Base-by-base conservation (phyloP, 1,140 invertebrate species). In the Brachionus rubens region DNA sequence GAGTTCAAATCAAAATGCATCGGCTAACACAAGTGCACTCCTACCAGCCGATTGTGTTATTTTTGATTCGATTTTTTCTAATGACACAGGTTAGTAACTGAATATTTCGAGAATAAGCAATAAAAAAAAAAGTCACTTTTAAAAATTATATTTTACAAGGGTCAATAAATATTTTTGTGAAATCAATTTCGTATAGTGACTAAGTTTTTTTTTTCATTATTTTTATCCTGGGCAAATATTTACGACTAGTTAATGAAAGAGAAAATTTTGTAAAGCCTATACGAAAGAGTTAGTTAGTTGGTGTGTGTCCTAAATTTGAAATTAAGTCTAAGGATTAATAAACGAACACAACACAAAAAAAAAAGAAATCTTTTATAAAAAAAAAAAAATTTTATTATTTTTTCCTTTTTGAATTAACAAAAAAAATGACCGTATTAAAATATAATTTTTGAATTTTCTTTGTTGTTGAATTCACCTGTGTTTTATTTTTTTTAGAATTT, bases 11-110 rank as follows among this genome's bases (percentile, higher is more conserved):
- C 59, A 65, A 21, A 65, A 65, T 43, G 2, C 16, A n/a, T 65
- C 59, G 24, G n/a, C n/a, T 4, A 65, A 43, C 21, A 65, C 0
- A 6, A 65, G 40, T 28, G 40, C 59, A 12, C 43, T 65, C 4
- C 33, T 59, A n/a, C 40, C 59, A 43, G 36, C 59, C 9, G 59
- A 72, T 16, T 21, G 43, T 48, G 46, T 72, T 40, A 72, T 72
- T 24, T 72, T 72, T 54, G 68, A 72, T 40, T 72, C 68, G 2
- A 72, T 72, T 41, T 72, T 72, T 26, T 72, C 68, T 1, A 72
- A 72, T 54, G 68, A 72, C 21, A 21, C 46, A 72, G 68, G 68
- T 72, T 48, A 52, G n/a, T n/a, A n/a, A n/a, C n/a, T n/a, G n/a
- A 72, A 41, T 41, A 40, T 36, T 36, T 36, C 33, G n/a, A n/a